Conservation (phyloP, 2,888 invertebrate species). For the Plutella xylostella region DNA sequence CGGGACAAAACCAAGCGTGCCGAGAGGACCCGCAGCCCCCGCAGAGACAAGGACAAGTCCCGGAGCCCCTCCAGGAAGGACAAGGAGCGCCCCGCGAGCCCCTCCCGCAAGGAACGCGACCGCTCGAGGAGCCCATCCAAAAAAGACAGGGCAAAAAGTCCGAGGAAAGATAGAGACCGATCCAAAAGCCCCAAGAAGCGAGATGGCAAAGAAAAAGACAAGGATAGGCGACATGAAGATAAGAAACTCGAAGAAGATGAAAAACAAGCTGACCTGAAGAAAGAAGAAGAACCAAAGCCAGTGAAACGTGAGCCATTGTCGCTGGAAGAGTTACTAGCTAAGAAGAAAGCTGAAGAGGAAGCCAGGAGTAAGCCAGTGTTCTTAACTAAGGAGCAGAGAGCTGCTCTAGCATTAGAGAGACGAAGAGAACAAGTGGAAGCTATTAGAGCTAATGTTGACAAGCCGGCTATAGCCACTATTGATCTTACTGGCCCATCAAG, state of each 20-base stretch:
- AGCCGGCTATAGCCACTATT: constrained; percentile 50
- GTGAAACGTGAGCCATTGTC: constrained; percentile 86
- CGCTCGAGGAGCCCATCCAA: constrained; percentile 32
- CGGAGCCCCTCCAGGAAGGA: constrained; percentile 45
- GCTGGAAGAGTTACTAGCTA: constrained; percentile 93
- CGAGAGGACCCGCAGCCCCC: constrained; percentile 37
- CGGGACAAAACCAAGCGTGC: constrained; percentile 52
- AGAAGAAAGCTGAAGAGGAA: constrained; percentile 96
- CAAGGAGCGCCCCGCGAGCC: too few species aligned
- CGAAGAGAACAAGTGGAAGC: constrained; percentile 91
- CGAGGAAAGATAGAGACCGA: constrained; percentile 29
- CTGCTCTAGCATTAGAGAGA: constrained; percentile 87
- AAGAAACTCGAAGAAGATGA: constrained; percentile 43
- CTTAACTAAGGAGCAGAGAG: constrained; percentile 95
- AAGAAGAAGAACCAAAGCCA: constrained; percentile 50
- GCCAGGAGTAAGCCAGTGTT: constrained; percentile 97
- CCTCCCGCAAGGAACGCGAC: constrained; percentile 39
- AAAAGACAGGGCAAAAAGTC: constrained; percentile 24
- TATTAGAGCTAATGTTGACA: constrained; percentile 75
- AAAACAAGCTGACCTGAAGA: constrained; percentile 45
- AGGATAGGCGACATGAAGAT: constrained; percentile 44
- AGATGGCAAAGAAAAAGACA: constrained; percentile 42
- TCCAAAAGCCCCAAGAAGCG: constrained; percentile 54
- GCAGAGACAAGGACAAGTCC: constrained; percentile 51
- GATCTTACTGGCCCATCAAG: constrained; percentile 64